Percentiles rank a stretch among this genome's conserved stretches.
Conservation (phyloP, 2,113 vertebrate species). For the Leuciscus idus region DNA sequence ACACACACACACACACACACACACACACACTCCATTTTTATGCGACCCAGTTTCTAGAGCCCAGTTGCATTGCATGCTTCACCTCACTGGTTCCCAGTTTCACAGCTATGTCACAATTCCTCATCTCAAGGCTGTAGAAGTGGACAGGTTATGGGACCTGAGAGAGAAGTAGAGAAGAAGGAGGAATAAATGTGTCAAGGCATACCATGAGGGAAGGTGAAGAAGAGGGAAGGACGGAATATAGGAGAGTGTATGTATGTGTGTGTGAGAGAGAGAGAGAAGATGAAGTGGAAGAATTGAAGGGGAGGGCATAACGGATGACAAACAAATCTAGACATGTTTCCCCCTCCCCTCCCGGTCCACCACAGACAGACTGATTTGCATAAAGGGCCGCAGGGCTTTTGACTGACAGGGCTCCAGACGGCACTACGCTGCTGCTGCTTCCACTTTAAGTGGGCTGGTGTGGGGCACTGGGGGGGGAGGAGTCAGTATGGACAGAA, state of each 20-base stretch:
- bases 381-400: slow-evolving; percentile 62
- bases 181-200: slow-evolving; percentile 44
- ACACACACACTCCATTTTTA: slow-evolving; percentile 27
- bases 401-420: slow-evolving; percentile 54
- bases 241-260: slow-evolving; percentile 11
- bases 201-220: slow-evolving; percentile 35
- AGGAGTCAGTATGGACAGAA: slow-evolving; percentile 42
- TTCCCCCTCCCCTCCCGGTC: slow-evolving; percentile 27
- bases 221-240: slow-evolving; percentile 21
- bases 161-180: slow-evolving; percentile 29
- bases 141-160: slow-evolving; percentile 41
- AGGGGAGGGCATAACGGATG: slow-evolving; percentile 60
- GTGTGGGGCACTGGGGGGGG: slow-evolving; percentile 46
- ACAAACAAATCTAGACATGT: slow-evolving; percentile 67
- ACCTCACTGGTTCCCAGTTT: slow-evolving; percentile 53
- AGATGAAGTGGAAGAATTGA: slow-evolving; percentile 49
- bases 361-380: slow-evolving; percentile 49
- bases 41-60: slow-evolving; percentile 58
- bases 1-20: slow-evolving; percentile 24
- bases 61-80: slow-evolving; percentile 39
- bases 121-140: slow-evolving; percentile 20
- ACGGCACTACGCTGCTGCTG: slow-evolving; percentile 34
- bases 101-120: slow-evolving; percentile 51
- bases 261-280: not conserved
- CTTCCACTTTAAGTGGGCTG: slow-evolving; percentile 60